Evolutionary conservation across 2,888 invertebrate species (phyloP).

Genomic region (Mythimna impura): DNA sequence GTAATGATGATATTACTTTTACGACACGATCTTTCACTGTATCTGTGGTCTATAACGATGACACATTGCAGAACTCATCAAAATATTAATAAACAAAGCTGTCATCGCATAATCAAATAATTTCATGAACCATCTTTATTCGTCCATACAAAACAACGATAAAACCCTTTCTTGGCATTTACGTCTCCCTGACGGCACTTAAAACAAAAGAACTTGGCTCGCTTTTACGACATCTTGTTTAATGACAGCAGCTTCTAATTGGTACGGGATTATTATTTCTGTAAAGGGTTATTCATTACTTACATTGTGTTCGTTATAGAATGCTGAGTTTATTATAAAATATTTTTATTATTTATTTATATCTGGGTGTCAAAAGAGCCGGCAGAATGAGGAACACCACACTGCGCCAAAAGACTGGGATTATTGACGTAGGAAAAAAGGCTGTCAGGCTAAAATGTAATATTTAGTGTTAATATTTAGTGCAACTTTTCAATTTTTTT

Average conservation of each 20-base stretch:
- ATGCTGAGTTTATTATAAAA: not conserved
- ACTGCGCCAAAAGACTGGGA: too few relatives aligned
- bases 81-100: conserved; percentile 61
- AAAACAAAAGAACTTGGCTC: conserved; percentile 62
- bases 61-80: conserved; percentile 12
- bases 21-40: not conserved
- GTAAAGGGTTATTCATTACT: conserved; percentile 48
- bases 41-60: not conserved
- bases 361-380: too few relatives aligned
- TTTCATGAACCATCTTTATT: conserved; percentile 68
- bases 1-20: not conserved
- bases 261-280: conserved; percentile 56
- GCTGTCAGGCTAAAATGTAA: too few relatives aligned
- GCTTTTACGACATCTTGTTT: conserved; percentile 62
- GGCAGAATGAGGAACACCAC: too few relatives aligned
- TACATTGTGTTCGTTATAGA: conserved; percentile 18
- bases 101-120: conserved; percentile 69
- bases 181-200: conserved; percentile 52
- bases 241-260: conserved; percentile 62
- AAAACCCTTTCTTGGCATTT: conserved; percentile 68
- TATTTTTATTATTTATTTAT: not conserved
- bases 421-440: too few relatives aligned
- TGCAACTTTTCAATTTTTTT: too few relatives aligned
- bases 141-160: conserved; percentile 65
- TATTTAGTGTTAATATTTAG: too few relatives aligned